A percentile compares a stretch with the other conserved stretches of the same genome.
Conservation (phyloP, 2,797 vertebrate species). For the Pseudochirops corinnae region DNA sequence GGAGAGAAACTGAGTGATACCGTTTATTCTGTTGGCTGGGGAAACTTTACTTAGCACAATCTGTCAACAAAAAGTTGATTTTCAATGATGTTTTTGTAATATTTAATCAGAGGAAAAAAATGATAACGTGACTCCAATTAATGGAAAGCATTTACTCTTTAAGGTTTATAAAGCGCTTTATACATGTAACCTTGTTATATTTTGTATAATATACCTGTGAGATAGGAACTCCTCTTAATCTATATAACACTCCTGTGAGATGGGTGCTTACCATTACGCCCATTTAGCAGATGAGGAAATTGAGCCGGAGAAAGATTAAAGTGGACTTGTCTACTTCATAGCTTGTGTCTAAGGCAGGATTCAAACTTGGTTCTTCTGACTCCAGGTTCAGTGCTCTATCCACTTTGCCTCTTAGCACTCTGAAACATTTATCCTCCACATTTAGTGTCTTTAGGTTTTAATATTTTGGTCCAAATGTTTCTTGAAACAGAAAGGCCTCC, state of each 20-base stretch:
- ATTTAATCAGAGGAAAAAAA: not conserved
- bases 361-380: not conserved
- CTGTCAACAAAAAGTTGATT: not conserved
- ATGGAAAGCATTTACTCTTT: not conserved
- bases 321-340: not conserved
- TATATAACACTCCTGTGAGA: not conserved
- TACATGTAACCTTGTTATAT: not conserved
- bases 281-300: not conserved
- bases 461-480: not conserved
- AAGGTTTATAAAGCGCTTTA: not conserved
- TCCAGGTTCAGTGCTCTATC: not conserved
- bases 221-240: not conserved
- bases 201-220: not conserved
- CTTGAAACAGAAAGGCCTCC: not conserved
- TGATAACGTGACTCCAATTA: not conserved
- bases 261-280: not conserved
- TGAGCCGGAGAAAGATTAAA: not conserved
- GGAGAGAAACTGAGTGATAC: not conserved
- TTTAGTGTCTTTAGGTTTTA: not conserved
- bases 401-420: not conserved
- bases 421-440: not conserved
- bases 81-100: not conserved
- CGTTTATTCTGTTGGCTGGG: not conserved
- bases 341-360: not conserved
- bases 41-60: not conserved